These are phyloP conservation scores for Dinothrombium tinctorium DNA, from an alignment of 1,140 invertebrate genomes.

Conservation along the genomic window DNA sequence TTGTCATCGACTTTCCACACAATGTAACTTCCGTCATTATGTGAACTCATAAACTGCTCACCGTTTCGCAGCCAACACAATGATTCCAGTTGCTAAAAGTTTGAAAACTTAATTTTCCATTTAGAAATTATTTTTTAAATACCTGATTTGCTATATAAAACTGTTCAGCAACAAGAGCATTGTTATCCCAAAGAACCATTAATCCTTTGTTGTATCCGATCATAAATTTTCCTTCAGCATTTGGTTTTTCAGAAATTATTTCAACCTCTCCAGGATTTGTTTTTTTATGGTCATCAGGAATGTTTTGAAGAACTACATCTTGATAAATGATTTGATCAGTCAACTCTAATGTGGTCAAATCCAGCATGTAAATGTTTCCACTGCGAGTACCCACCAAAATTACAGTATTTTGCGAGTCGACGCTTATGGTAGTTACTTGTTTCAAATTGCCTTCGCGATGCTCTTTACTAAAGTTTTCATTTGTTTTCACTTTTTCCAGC, in stretches of 20 bases:
- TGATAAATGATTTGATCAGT: slow-evolving; percentile 80
- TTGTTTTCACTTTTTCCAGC: slow-evolving; percentile 6
- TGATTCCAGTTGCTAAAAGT: slow-evolving; percentile 64
- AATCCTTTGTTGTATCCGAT: slow-evolving; percentile 82
- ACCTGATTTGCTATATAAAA: slow-evolving; percentile 23
- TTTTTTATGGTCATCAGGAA: slow-evolving; percentile 66
- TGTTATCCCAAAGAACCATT: slow-evolving; percentile 70
- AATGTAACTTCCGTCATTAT: slow-evolving; percentile 76
- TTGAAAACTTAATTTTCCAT: no score
- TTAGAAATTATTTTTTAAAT: no score
- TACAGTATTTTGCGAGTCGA: slow-evolving; percentile 48
- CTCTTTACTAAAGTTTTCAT: slow-evolving; percentile 3
- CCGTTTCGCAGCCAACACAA: slow-evolving; percentile 52
- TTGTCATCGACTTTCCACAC: slow-evolving; percentile 27
- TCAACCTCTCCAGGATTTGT: slow-evolving; percentile 87
- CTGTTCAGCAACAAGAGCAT: slow-evolving; percentile 34
- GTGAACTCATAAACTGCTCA: slow-evolving; percentile 65
- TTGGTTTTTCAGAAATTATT: slow-evolving; percentile 59
- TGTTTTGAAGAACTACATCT: slow-evolving; percentile 83
- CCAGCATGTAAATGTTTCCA: slow-evolving; percentile 74
- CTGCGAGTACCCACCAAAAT: slow-evolving; percentile 80
- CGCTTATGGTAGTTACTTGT: slow-evolving; percentile 59
- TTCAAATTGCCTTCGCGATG: slow-evolving; percentile 29
- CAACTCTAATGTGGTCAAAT: slow-evolving; percentile 49
- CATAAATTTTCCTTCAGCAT: slow-evolving; percentile 48